Base-by-base conservation (phyloP, 2,113 vertebrate species). In the Podocnemis expansa region DNA sequence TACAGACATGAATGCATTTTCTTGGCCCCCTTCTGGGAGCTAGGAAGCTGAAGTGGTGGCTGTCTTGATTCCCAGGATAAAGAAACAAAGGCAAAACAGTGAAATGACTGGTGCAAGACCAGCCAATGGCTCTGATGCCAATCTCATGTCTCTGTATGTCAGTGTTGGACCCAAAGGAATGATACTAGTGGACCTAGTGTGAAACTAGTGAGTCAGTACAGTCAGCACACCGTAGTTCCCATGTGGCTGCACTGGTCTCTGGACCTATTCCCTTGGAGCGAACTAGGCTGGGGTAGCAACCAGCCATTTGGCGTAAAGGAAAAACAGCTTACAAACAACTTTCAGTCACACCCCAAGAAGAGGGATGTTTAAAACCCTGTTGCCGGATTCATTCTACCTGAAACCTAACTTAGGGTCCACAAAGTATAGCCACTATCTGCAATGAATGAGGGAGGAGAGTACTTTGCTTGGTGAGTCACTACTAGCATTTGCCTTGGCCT, bases 131-230 rank as follows among this genome's bases (percentile, higher is more conserved):
- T 70, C n/a, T 70, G n/a, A 22, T 11, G n/a, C 67, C 10, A 8
- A 70, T 38, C n/a, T 41, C 67, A 38, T 2, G 0, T 13, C 84
- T 22, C 5, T 7, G 0, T 63, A 51, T 14, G 10, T 31, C 3
- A 0, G 3, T 51, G 24, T 8, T 54, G 27, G 75, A 49, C 8
- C 75, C 55, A 70, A 22, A 21, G 13, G 1, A 13, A 16, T 38
- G 17, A 24, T 7, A 49, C 47, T 13, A 43, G 8, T 7, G 29
- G 0, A 0, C 29, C 3, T 29, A 60, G 56, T 25, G 11, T 80
- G 78, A 29, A 7, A 31, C 43, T 21, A 4, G 31, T 1, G n/a
- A 70, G 63, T 38, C 22, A 34, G 38, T 38, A 75, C 70, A 84
- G 81, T 73, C 38, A 31, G 75, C 78, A 78, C 34, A 58, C 80